A percentile compares a stretch with the other conserved stretches of the same genome.
phyloP scores from a whole-genome alignment of 2,888 invertebrate species.

The Mechanitis mazaeus region DNA sequence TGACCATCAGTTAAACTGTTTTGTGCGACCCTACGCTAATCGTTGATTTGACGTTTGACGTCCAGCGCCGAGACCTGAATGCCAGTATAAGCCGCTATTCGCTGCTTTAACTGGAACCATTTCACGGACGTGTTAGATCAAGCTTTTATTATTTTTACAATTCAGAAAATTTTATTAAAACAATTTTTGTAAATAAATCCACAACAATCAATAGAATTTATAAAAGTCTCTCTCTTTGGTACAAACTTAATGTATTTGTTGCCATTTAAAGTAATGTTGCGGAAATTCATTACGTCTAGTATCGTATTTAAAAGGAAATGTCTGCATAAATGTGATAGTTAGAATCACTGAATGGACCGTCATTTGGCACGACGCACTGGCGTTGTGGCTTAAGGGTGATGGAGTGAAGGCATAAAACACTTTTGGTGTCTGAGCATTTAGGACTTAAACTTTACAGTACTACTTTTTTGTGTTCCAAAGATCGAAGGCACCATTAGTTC shows the following conservation, averaged over 20 bases:
- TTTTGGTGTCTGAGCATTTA: conserved; percentile 23
- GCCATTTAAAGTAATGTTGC: conserved; percentile 5
- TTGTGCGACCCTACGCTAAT: conserved; percentile 51
- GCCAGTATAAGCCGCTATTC: neutral
- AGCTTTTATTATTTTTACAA: neutral
- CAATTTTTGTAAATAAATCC: neutral
- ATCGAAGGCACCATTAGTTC: neutral
- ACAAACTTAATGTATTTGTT: neutral
- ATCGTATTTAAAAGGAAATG: conserved; percentile 25
- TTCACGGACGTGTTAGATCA: neutral
- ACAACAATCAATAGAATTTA: neutral
- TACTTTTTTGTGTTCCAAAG: neutral
- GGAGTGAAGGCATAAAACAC: conserved; percentile 21
- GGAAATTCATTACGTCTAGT: conserved; percentile 11
- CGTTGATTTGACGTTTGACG: conserved; percentile 33
- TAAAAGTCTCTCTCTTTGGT: neutral
- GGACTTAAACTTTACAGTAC: conserved; percentile 11
- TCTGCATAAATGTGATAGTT: conserved; percentile 29
- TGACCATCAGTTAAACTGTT: conserved; percentile 48
- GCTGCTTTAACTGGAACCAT: neutral
- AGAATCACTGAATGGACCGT: conserved; percentile 30
- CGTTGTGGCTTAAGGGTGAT: conserved; percentile 27
- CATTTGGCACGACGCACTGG: conserved; percentile 31
- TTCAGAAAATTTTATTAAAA: neutral
- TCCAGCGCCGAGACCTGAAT: conserved; percentile 17